Evolutionary conservation across 2,797 vertebrate species (phyloP), one percentile per base, ranked within the genome.

Genomic region (Lepus oiostolus): DNA sequence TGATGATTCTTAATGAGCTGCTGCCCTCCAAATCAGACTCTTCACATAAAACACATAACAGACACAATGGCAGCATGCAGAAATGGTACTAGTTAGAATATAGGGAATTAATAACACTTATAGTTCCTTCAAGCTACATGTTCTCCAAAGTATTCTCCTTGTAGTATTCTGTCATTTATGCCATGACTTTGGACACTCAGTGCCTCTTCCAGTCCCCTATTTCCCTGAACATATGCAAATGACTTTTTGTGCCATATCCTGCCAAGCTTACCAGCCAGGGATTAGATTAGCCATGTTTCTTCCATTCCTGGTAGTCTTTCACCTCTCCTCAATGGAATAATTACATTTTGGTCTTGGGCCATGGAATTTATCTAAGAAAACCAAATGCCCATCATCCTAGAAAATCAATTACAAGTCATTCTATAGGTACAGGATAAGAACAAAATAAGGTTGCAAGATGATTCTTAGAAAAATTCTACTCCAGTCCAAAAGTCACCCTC

Each of bases 1-100:
- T 63, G 19, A 3, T 75, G 95, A 71, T 95, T 86, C 54, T 74
- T 90, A 90, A 93, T 94, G 75, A 94, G 22, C 60, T 95, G 24
- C 22, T 76, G 32, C 8, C 21, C 21, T 70, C 17, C 22, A 92
- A 54, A 58, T 77, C 58, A 93, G 38, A n/a, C 93, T 90, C 11
- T 70, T 89, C 7, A 58, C 21, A 50, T 52, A 76, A 42, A 19
- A 84, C 7, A 58, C 21, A 50, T 52, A 76, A 42, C 19, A 84
- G 42, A 24, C 4, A 77, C 12, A 71, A 19, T 19, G 5, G 8
- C 38, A 65, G 22, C 24, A 81, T 50, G 17, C 1, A 87, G 28
- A 82, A 74, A 12, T 94, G 35, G 86, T 42, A 86, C 28, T 50
- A 75, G 0, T 0, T 13, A 68, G 19, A 88, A 72, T 58, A 63